phyloP scores from a whole-genome alignment of 1,140 invertebrate species.

The Procambarus virginalis region DNA sequence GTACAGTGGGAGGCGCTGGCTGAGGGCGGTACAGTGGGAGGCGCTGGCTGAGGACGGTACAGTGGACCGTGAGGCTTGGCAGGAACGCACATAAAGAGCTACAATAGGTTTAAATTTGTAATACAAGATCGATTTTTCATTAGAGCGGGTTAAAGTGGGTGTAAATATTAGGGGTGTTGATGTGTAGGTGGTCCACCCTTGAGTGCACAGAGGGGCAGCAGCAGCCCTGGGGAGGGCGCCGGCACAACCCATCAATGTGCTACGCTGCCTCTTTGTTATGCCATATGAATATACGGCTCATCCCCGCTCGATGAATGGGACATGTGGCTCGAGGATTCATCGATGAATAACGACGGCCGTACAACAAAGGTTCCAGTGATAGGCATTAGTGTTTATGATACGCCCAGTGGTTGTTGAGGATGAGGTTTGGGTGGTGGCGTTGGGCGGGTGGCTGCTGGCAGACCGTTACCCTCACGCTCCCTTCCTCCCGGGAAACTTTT shows the following conservation, averaged over 20 bases:
- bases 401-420: not conserved
- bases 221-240: too few species aligned
- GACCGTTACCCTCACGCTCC: not conserved
- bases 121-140: constrained; percentile 8
- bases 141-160: not conserved
- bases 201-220: not conserved
- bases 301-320: not conserved
- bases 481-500: too few species aligned
- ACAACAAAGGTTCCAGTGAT: not conserved
- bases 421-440: not conserved
- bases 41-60: not conserved
- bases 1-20: too few species aligned
- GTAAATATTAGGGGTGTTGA: not conserved
- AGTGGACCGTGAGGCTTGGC: not conserved
- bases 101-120: not conserved
- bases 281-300: not conserved
- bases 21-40: not conserved
- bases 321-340: constrained; percentile 3
- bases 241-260: not conserved
- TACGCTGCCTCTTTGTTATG: not conserved
- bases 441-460: not conserved
- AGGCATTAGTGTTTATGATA: constrained; percentile 2
- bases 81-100: not conserved
- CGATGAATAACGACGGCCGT: not conserved
- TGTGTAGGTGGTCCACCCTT: not conserved